These are phyloP conservation scores for Merluccius polli DNA, from an alignment of 2,797 vertebrate genomes.

Conservation along the genomic window DNA sequence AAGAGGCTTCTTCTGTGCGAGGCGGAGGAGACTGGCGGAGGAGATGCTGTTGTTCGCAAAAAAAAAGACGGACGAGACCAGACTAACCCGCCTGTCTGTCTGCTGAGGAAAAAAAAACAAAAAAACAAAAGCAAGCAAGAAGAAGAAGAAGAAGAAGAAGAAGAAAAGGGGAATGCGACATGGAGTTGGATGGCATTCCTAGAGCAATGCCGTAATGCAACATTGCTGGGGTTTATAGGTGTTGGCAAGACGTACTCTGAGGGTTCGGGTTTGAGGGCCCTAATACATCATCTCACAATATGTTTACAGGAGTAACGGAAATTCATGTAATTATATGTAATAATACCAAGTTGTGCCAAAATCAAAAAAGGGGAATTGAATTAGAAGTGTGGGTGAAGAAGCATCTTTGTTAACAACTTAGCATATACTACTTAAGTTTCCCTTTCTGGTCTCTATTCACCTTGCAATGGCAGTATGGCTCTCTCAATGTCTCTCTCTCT, in stretches of 20 bases:
- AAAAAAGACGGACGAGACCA: conserved; percentile 56
- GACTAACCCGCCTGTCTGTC: conserved; percentile 62
- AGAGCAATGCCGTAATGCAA: neutral
- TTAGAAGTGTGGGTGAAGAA: neutral
- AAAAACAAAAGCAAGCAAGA: conserved; percentile 45
- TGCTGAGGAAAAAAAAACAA: conserved; percentile 57
- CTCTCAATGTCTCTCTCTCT: neutral
- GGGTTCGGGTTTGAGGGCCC: neutral
- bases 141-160: conserved; percentile 14
- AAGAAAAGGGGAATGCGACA: neutral
- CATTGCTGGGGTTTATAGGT: neutral
- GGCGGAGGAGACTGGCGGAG: conserved; percentile 49
- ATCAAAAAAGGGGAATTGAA: neutral
- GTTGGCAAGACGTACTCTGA: neutral
- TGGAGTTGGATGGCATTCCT: neutral
- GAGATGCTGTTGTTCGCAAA: conserved; percentile 58
- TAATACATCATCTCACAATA: neutral
- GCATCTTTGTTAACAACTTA: neutral
- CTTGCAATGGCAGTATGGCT: neutral
- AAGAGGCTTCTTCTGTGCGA: conserved; percentile 63
- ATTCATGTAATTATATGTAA: neutral
- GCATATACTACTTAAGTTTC: neutral
- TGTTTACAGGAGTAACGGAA: neutral
- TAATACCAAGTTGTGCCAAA: neutral
- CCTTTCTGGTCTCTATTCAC: neutral